phyloP scores from a whole-genome alignment of 2,888 invertebrate genomes.

The Ormyrus labotus region DNA sequence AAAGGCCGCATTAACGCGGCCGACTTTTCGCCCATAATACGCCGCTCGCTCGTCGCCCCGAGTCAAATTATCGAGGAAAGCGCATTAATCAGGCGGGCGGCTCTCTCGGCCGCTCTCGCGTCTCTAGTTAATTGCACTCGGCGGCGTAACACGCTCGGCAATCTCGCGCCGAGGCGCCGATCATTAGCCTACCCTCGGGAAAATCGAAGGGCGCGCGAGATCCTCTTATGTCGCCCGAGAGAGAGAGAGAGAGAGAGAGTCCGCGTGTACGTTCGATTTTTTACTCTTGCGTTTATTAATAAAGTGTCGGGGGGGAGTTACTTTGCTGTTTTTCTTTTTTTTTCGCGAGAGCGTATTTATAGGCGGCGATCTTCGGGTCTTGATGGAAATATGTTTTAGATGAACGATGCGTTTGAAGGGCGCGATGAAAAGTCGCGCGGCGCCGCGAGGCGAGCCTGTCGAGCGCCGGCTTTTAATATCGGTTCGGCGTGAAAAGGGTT shows the following conservation, averaged over 20 bases:
- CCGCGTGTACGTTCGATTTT: background rate
- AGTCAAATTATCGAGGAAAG: constrained; percentile 43
- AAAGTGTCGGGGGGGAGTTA: background rate
- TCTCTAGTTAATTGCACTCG: constrained; percentile 40
- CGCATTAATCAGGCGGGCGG: constrained; percentile 35
- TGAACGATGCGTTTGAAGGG: background rate
- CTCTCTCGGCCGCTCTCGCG: background rate
- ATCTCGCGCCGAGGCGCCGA: constrained; percentile 18
- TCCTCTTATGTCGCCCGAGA: too few relatives aligned
- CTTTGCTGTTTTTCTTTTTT: background rate
- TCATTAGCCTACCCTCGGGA: background rate
- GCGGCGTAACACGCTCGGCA: constrained; percentile 28
- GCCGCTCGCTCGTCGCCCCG: constrained; percentile 4
- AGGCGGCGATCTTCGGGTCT: background rate
- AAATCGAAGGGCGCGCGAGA: constrained; percentile 30
- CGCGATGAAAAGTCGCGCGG: too few relatives aligned
- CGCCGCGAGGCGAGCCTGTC: too few relatives aligned
- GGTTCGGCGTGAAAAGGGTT: background rate
- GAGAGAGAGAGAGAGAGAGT: too few relatives aligned
- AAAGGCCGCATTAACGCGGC: constrained; percentile 36
- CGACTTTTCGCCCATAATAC: background rate
- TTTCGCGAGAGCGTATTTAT: constrained; percentile 12
- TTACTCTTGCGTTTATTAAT: constrained; percentile 32
- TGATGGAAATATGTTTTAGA: constrained; percentile 22
- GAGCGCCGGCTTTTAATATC: background rate